phyloP scores from a whole-genome alignment of 2,888 invertebrate species.

The Stenolophus ochropezus region DNA sequence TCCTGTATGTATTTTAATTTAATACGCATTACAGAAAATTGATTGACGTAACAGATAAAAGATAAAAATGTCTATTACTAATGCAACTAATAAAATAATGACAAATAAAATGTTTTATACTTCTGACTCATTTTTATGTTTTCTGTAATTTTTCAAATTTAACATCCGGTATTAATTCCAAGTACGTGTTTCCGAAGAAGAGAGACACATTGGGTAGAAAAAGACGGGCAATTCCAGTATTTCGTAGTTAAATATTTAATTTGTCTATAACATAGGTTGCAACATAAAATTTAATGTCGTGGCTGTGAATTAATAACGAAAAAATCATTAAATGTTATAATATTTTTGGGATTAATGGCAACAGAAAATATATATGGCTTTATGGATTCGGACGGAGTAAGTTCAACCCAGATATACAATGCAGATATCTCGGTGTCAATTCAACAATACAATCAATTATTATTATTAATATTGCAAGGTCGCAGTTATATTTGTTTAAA shows the following conservation, averaged over 20 bases:
- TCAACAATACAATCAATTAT: constrained; percentile 24
- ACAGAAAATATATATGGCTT: constrained; percentile 72
- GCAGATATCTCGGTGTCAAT: constrained; percentile 27
- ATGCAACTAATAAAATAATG: background rate
- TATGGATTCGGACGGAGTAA: constrained; percentile 71
- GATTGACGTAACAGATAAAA: constrained; percentile 6
- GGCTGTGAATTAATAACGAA: constrained; percentile 59
- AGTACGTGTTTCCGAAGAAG: constrained; percentile 53
- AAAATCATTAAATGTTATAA: constrained; percentile 55
- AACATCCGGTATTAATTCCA: background rate
- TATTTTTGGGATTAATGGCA: constrained; percentile 69
- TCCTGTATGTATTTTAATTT: constrained; percentile 43
- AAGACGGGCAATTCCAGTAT: constrained; percentile 38
- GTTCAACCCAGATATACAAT: constrained; percentile 62
- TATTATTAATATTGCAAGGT: constrained; percentile 28
- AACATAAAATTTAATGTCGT: constrained; percentile 56
- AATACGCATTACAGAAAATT: background rate
- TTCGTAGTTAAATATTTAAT: constrained; percentile 36
- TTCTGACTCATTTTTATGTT: background rate
- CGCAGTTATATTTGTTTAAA: constrained; percentile 3
- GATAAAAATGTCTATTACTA: background rate
- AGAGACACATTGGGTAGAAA: constrained; percentile 31
- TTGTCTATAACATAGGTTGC: constrained; percentile 51
- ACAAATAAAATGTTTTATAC: too few species aligned
- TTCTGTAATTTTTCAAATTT: constrained; percentile 15